Percentiles rank a stretch among this genome's conserved stretches.
These are phyloP conservation scores for Setophaga petechia DNA, from an alignment of 2,113 vertebrate species.

Conservation along the genomic window DNA sequence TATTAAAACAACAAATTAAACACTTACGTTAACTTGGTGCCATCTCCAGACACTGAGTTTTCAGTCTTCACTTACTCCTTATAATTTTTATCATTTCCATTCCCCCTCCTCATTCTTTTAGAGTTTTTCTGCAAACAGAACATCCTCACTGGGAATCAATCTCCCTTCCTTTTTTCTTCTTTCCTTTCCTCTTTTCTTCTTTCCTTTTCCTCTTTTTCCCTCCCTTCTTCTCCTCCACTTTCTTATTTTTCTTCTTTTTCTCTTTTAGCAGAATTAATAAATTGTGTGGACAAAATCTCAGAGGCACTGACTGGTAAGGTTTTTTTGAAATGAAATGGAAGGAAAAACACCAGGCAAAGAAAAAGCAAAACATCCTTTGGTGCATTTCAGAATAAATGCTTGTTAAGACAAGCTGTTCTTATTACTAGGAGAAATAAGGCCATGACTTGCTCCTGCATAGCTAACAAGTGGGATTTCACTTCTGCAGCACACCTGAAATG, in stretches of 20 bases:
- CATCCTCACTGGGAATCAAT: neutral
- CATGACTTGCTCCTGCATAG: neutral
- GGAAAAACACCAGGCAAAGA: neutral
- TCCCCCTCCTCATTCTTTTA: neutral
- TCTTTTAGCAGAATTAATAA: neutral
- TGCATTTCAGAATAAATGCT: neutral
- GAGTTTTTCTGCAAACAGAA: neutral
- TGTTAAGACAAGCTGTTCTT: neutral
- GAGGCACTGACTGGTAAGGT: neutral
- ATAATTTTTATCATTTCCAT: neutral
- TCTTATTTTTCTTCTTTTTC: neutral
- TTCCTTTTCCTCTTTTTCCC: neutral
- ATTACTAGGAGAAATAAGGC: neutral
- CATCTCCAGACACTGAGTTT: neutral
- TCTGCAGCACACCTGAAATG: neutral
- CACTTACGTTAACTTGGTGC: neutral
- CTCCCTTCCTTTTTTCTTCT: neutral
- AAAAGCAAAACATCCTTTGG: neutral
- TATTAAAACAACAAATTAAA: neutral
- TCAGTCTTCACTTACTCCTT: neutral
- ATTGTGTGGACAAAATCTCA: neutral
- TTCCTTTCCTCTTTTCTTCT: neutral
- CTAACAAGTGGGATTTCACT: neutral
- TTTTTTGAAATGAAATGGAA: neutral
- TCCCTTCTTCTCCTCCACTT: neutral